Evolutionary conservation across 2,797 vertebrate species (phyloP).

Genomic region (Clarias pachynema): DNA sequence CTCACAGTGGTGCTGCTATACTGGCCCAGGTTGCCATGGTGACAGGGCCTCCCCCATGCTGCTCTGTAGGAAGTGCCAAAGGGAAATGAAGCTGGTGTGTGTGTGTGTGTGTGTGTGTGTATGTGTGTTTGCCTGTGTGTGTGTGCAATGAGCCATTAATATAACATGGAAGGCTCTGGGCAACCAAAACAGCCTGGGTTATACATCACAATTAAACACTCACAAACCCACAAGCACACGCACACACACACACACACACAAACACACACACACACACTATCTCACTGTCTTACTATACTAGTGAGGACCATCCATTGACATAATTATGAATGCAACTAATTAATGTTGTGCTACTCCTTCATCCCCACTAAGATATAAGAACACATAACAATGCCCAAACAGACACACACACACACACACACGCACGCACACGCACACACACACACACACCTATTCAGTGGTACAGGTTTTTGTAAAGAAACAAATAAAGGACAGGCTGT

Average conservation of each 20-base stretch:
- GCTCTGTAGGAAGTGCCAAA: conserved; percentile 71
- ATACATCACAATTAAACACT: conserved; percentile 34
- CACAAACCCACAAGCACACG: background rate
- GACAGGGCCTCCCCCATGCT: conserved; percentile 73
- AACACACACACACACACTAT: conserved; percentile 21
- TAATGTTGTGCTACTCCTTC: background rate
- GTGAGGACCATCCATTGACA: background rate
- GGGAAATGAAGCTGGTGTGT: conserved; percentile 58
- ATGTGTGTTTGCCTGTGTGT: conserved; percentile 44
- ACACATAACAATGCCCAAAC: no score
- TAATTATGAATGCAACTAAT: background rate
- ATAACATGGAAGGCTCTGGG: conserved; percentile 39
- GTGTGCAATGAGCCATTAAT: conserved; percentile 43
- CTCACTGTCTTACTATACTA: background rate
- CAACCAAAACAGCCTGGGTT: conserved; percentile 30
- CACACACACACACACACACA: conserved; percentile 30
- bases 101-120: conserved; percentile 31
- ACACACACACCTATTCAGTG: conserved; percentile 35
- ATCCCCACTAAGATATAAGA: no score
- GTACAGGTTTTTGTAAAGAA: conserved; percentile 25
- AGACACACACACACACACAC: no score
- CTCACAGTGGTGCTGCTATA: conserved; percentile 70
- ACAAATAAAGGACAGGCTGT: conserved; percentile 40
- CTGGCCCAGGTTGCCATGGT: conserved; percentile 77
- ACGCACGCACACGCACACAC: conserved; percentile 19